A percentile compares a stretch with the other conserved stretches of the same genome.
These are phyloP conservation scores for Lissonota sp. DNA, from an alignment of 2,888 invertebrate genomes.

Conservation along the genomic window DNA sequence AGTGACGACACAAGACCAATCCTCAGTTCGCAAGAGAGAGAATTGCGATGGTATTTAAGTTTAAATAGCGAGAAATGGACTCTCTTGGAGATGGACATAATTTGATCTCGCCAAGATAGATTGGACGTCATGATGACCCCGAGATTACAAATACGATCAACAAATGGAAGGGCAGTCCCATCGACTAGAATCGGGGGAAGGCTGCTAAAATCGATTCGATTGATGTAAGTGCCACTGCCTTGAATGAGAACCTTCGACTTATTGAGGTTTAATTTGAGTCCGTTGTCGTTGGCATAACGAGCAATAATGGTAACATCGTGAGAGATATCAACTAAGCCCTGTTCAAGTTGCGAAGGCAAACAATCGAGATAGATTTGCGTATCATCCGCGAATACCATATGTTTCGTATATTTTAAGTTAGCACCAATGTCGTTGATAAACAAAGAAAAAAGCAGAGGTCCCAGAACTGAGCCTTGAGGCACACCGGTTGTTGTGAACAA, in stretches of 20 bases:
- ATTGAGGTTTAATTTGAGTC: background rate
- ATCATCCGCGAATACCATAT: conserved; percentile 5
- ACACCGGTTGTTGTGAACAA: background rate
- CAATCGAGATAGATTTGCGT: background rate
- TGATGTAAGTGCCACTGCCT: conserved; percentile 1
- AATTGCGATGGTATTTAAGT: conserved; percentile 6
- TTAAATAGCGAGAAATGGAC: conserved; percentile 14
- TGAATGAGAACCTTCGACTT: conserved; percentile 33
- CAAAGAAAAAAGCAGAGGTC: background rate
- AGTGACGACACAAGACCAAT: background rate
- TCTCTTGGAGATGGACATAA: background rate
- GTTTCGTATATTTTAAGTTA: background rate
- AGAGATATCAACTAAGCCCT: background rate
- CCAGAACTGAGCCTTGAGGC: background rate
- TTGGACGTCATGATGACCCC: conserved; percentile 4
- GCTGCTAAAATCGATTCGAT: no score
- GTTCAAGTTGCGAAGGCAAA: background rate
- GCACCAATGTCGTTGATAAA: background rate
- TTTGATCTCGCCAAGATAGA: conserved; percentile 25
- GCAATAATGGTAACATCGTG: background rate
- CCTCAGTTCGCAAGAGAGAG: background rate
- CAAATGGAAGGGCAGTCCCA: background rate
- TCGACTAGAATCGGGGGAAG: background rate
- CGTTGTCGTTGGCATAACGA: background rate
- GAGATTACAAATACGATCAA: background rate